These are phyloP conservation scores for Cotesia vestalis DNA, from an alignment of 1,140 invertebrate genomes.

Conservation along the genomic window DNA sequence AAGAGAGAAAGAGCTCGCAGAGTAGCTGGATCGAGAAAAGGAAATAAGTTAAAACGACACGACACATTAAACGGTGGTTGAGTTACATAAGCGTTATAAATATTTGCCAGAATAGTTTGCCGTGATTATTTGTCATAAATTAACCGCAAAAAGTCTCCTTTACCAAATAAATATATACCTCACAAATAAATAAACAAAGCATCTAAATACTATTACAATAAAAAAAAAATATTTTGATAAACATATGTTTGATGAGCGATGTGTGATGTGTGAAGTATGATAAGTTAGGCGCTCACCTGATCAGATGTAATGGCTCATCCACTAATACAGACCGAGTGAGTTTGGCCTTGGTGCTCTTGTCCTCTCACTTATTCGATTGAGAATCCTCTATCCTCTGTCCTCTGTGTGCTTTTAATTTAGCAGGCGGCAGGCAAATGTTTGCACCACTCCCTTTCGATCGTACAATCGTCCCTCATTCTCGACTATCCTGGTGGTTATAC, in stretches of 20 bases:
- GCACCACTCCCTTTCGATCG: constrained; percentile 64
- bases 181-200: not conserved
- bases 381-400: constrained; percentile 42
- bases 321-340: not conserved
- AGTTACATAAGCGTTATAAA: constrained; percentile 7
- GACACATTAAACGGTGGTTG: no score
- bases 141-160: not conserved
- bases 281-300: not conserved
- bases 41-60: no score
- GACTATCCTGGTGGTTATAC: no score
- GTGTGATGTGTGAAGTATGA: no score
- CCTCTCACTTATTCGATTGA: constrained; percentile 19
- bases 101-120: constrained; percentile 7
- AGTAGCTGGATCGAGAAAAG: no score
- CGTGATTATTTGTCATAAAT: constrained; percentile 10
- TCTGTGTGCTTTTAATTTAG: constrained; percentile 67
- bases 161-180: not conserved
- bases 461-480: constrained; percentile 55
- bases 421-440: constrained; percentile 67
- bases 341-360: constrained; percentile 36
- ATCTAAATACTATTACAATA: not conserved
- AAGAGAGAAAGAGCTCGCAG: not conserved
- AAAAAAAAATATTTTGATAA: no score
- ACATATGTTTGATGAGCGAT: no score
- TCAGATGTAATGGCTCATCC: not conserved